Conservation (phyloP, 2,888 invertebrate species). For the Willowsia nigromaculata region DNA sequence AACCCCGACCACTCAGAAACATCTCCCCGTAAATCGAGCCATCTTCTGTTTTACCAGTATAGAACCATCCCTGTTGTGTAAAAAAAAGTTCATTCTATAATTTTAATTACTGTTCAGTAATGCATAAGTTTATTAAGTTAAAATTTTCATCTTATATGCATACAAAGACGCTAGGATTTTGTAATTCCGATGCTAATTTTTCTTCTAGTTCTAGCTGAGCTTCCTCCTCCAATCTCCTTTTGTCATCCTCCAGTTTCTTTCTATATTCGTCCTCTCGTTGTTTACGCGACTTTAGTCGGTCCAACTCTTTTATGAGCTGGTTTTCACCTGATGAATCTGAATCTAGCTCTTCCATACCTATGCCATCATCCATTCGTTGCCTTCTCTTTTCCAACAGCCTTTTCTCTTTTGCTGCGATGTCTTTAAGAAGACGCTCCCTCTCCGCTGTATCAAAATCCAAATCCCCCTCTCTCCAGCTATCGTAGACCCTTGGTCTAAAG, state of each 20-base stretch:
- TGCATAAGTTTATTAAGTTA: too few relatives aligned
- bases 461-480: slow-evolving; percentile 65
- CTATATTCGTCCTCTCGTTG: slow-evolving; percentile 52
- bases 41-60: too few relatives aligned
- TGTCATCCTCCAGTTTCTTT: slow-evolving; percentile 34
- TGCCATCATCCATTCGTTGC: background rate
- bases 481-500: slow-evolving; percentile 61
- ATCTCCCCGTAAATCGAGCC: too few relatives aligned
- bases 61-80: slow-evolving; percentile 69
- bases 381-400: background rate
- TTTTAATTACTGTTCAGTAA: too few relatives aligned
- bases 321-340: slow-evolving; percentile 33
- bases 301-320: slow-evolving; percentile 27
- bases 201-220: slow-evolving; percentile 36
- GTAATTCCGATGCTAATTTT: slow-evolving; percentile 55
- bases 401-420: slow-evolving; percentile 50
- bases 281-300: slow-evolving; percentile 52
- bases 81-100: too few relatives aligned
- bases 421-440: slow-evolving; percentile 34
- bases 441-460: slow-evolving; percentile 57
- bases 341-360: background rate
- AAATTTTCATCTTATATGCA: background rate
- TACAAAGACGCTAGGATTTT: slow-evolving; percentile 67
- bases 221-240: slow-evolving; percentile 33
- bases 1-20: too few relatives aligned